Evolutionary conservation across 2,797 vertebrate genomes (phyloP), one percentile per base, ranked within the genome.

Genomic region (Oreochromis mossambicus): DNA sequence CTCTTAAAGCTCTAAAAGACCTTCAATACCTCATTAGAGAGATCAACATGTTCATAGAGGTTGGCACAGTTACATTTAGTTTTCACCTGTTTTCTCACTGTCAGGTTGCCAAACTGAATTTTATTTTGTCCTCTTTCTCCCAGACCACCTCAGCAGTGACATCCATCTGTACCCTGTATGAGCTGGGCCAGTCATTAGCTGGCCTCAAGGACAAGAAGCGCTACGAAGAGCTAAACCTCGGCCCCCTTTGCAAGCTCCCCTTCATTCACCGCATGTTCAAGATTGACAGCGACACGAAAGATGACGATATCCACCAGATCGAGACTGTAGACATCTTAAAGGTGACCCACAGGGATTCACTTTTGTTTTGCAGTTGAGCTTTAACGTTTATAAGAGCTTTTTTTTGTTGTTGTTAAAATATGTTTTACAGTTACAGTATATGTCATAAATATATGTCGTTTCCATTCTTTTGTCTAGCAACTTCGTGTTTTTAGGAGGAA

Each of bases 241-340:
- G 97, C 17, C 97, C 96, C 2, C 95, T 97, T 63, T 97, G 96
- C 93, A 96, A 96, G 84, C 88, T 96, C 3, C 97, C 97, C 0
- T 36, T 96, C 3, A 58, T 97, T 81, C 95, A 96, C 81, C 94
- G 93, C 90, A 87, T 97, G 88, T 97, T 97, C 84, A 95, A 92
- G 92, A 94, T 97, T 1, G 94, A 96, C 86, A 79, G 90, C 32
- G 93, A 93, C 84, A 96, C 96, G 3, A 96, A 95, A 89, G 97
- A 97, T 19, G 96, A 97, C 3, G 97, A 97, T 34, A 95, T 97
- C 73, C 91, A 80, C 46, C 95, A 96, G 93, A 96, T 97, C 11
- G 92, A 94, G 87, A 96, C 96, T 0, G 77, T 94, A 34, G 96
- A 97, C 88, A 95, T 97, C 87, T 86, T 97, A 46, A 96, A 92